Evolutionary conservation across 2,888 invertebrate species (phyloP), one percentile per base, ranked within the genome.

Genomic region (Callimorpha dominula): DNA sequence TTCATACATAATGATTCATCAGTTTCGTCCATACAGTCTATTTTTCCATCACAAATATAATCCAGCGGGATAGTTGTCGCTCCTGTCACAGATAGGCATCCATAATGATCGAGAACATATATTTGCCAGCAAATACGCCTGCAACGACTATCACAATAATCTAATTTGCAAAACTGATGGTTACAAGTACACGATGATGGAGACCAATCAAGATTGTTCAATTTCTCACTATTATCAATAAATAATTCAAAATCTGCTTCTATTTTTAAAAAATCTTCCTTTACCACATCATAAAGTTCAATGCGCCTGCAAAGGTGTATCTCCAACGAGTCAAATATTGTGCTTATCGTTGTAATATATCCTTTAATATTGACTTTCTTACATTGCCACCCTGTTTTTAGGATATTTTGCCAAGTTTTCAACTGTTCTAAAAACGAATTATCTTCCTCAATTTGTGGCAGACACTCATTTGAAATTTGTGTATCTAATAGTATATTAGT

Each of bases 1-100:
- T 71, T 69, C 20, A 77, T 78, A 78, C 95, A 95, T 54, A 74
- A 85, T 40, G 40, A 79, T 84, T 95, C 95, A 80, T 95, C 95
- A 31, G 88, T 86, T 83, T 92, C 90, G 79, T 94, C 93, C 65
- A 84, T 87, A 78, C 95, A 95, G 74, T 95, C 95, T 17, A 90
- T 77, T 89, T 93, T 94, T 0, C 95, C 95, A 74, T 95, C 94
- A 77, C 95, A 95, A 57, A 95, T 68, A 3, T 82, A 78, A 78
- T 91, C 87, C 20, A 95, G 65, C 1, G 89, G 70, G 12, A 94
- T 83, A 65, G 84, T 85, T 12, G 78, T 82, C 4, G 82, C 79
- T 1, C 84, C 86, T 46, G 84, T 87, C 8, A 90, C 72, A 14
- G 93, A 87, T 69, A 85, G 79, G 77, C 95, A 95, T 15, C 76